Percentiles rank a stretch among this genome's conserved stretches.
These are phyloP conservation scores for Sitta carolinensis DNA, from an alignment of 2,797 vertebrate species.

Conservation along the genomic window DNA sequence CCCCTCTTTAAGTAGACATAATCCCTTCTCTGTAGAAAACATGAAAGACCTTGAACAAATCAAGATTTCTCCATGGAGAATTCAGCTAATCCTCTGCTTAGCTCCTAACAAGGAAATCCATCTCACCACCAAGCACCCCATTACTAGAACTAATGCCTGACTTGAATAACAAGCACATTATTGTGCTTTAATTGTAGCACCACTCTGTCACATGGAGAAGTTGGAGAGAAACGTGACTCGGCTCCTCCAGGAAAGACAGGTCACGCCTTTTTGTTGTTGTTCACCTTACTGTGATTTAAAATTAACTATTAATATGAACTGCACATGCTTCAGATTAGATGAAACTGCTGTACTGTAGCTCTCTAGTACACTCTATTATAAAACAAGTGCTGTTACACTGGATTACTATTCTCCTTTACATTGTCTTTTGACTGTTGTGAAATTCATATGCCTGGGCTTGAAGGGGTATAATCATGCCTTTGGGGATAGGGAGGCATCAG, in stretches of 20 bases:
- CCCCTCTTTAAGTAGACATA: constrained; percentile 86
- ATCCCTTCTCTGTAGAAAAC: constrained; percentile 88
- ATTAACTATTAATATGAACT: constrained; percentile 74
- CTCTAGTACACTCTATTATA: constrained; percentile 61
- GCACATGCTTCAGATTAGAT: constrained; percentile 66
- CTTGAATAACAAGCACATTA: constrained; percentile 88
- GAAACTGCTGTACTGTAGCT: constrained; percentile 60
- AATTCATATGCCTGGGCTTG: constrained; percentile 27
- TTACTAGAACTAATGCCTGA: constrained; percentile 86
- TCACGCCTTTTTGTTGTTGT: constrained; percentile 66
- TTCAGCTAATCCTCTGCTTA: constrained; percentile 88
- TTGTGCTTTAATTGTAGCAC: constrained; percentile 84
- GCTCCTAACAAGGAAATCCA: constrained; percentile 88
- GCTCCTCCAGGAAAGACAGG: constrained; percentile 64
- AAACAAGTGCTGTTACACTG: constrained; percentile 64
- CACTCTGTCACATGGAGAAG: constrained; percentile 79
- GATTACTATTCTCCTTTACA: constrained; percentile 34
- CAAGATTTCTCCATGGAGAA: constrained; percentile 88
- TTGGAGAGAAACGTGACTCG: constrained; percentile 72
- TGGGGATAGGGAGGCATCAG: not conserved
- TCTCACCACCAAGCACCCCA: constrained; percentile 83
- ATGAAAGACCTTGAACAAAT: constrained; percentile 91
- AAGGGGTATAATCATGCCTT: constrained; percentile 19
- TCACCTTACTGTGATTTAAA: constrained; percentile 65
- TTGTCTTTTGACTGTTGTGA: constrained; percentile 54